Evolutionary conservation across 2,113 vertebrate genomes (phyloP), one percentile per base, ranked within the genome.

Genomic region (Panthera uncia): DNA sequence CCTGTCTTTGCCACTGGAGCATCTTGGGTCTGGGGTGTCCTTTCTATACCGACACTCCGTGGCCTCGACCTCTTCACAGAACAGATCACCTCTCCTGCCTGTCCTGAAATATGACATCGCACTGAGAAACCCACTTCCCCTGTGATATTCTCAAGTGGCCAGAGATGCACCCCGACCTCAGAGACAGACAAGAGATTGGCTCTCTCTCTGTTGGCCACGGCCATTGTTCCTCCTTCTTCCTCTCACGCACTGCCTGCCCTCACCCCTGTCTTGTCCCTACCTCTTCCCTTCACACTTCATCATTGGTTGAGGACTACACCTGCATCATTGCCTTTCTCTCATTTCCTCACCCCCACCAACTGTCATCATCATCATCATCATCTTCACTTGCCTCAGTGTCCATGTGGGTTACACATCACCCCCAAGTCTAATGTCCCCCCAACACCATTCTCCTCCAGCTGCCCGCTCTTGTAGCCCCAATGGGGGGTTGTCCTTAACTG

Each of bases 301-400:
- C 6, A 0, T 12, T 31, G n/a, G 81, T 3, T 41, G 29, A 89
- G 57, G 3, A 52, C 3, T 29, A 33, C 2, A 29, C 6, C 27
- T 52, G 8, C 4, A 7, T 23, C 31, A 4, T 3, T 50, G 69
- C 23, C 69, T 48, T 41, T 65, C 36, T 87, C n/a, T 15, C 16
- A 23, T 14, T 27, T 4, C 18, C 41, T 33, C 0, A 0, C 3
- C 27, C 48, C 23, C 13, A 3, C n/a, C 57, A 82, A 6, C 3
- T 27, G 5, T 71, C 31, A 23, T 76, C 18, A 12, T 45, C 45
- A 45, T 45, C 41, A 45, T n/a, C 41, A 16, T 27, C 65, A 19
- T 18, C 68, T 83, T 52, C 33, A 29, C 48, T 74, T 33, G 61
- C 25, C 33, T 84, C 63, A 63, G 63, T 27, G 45, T 41, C 18